A percentile compares a stretch with the other conserved stretches of the same genome.
Evolutionary conservation across 2,888 invertebrate genomes (phyloP).

Genomic region (Callimorpha dominula): DNA sequence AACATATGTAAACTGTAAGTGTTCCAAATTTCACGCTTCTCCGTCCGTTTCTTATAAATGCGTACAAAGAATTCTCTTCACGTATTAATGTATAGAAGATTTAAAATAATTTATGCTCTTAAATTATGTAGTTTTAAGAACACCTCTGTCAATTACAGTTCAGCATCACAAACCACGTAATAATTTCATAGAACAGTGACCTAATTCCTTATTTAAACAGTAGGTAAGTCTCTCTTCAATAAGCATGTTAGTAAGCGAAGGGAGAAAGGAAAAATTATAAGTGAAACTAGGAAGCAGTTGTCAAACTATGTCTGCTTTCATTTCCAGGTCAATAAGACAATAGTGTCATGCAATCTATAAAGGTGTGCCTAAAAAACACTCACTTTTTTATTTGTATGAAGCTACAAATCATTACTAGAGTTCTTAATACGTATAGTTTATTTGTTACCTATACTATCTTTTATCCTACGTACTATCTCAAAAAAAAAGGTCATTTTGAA

Average conservation of each 20-base stretch:
- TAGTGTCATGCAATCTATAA: slow-evolving; percentile 12
- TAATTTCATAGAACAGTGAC: slow-evolving; percentile 13
- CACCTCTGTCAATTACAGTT: not conserved
- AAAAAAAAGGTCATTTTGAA: not conserved
- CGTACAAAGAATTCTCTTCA: too few relatives aligned
- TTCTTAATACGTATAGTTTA: not conserved
- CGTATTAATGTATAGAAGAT: too few relatives aligned
- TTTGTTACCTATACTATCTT: not conserved
- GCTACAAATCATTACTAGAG: not conserved
- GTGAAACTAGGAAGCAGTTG: slow-evolving; percentile 45
- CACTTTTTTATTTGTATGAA: not conserved
- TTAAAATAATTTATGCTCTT: too few relatives aligned
- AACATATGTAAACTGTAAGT: too few relatives aligned
- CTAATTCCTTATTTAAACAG: slow-evolving; percentile 16
- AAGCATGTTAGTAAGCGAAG: slow-evolving; percentile 25
- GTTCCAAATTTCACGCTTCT: too few relatives aligned
- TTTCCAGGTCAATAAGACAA: slow-evolving; percentile 46
- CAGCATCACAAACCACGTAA: not conserved
- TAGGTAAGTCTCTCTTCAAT: slow-evolving; percentile 16
- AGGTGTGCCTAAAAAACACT: not conserved
- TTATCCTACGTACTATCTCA: not conserved
- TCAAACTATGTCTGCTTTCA: slow-evolving; percentile 34
- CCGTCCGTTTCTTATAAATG: too few relatives aligned
- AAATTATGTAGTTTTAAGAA: too few relatives aligned
- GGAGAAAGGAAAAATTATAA: slow-evolving; percentile 46